Conservation (phyloP, 2,113 vertebrate species). For the Paedocypris sp. region DNA sequence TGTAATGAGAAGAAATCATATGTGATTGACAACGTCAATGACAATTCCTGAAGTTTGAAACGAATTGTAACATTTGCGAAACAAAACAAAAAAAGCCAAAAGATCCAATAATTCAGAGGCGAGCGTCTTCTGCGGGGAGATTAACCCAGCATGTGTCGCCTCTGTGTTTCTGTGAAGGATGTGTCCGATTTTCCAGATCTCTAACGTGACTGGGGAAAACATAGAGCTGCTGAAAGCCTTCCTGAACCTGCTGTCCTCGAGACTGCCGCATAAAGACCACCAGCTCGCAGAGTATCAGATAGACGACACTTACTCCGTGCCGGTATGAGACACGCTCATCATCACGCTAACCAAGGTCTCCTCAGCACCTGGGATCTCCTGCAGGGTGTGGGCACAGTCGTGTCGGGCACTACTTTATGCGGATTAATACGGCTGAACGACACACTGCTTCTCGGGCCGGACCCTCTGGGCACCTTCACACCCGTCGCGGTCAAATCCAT, state of each 20-base stretch:
- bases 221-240: conserved; percentile 94
- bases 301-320: conserved; percentile 92
- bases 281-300: conserved; percentile 94
- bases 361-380: not conserved
- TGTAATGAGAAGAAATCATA: no score
- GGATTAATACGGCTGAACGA: conserved; percentile 88
- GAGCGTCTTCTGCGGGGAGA: no score
- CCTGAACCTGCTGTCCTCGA: conserved; percentile 87
- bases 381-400: conserved; percentile 89
- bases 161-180: conserved; percentile 58
- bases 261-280: conserved; percentile 77
- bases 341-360: not conserved
- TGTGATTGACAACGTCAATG: no score
- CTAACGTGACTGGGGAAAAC: conserved; percentile 91
- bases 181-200: conserved; percentile 97
- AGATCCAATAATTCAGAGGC: no score
- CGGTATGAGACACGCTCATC: conserved; percentile 52
- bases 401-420: conserved; percentile 85
- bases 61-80: no score
- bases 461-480: conserved; percentile 82
- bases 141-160: not conserved
- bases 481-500: conserved; percentile 89
- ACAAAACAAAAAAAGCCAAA: no score
- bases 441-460: conserved; percentile 80
- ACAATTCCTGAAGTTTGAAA: no score